These are phyloP conservation scores for Canis aureus DNA, from an alignment of 2,113 vertebrate species.

Conservation along the genomic window DNA sequence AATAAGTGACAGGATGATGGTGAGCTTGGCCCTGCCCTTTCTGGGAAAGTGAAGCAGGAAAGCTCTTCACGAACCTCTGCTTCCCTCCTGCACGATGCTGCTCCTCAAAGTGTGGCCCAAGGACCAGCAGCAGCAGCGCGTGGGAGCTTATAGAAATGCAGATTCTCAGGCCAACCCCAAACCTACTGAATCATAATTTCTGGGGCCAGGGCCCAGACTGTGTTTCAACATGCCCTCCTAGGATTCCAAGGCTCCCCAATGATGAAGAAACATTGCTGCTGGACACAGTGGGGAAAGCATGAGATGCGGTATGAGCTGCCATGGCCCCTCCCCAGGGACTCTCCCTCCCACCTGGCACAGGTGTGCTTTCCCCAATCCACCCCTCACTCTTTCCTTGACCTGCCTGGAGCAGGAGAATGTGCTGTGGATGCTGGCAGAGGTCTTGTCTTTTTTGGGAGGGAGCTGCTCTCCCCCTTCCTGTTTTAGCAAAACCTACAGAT, in stretches of 20 bases:
- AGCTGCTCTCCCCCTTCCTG: constrained; percentile 12
- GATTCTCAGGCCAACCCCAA: neutral
- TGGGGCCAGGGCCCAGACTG: neutral
- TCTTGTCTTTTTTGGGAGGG: fast-evolving
- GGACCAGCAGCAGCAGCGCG: neutral
- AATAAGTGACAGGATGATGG: neutral
- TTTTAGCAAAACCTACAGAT: constrained; percentile 9
- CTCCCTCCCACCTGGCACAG: neutral
- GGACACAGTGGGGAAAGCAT: too few species aligned
- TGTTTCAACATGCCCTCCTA: neutral
- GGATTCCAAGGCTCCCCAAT: too few species aligned
- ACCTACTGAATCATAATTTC: neutral
- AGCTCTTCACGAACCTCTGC: fast-evolving
- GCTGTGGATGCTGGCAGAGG: fast-evolving
- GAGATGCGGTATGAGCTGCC: neutral
- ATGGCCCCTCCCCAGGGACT: neutral
- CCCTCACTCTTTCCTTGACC: neutral
- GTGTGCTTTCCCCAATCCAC: neutral
- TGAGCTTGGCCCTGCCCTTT: neutral
- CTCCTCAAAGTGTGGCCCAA: neutral
- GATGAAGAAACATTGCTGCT: neutral
- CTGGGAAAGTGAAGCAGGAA: neutral
- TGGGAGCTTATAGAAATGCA: neutral
- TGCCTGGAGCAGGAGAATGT: neutral
- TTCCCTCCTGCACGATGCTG: fast-evolving